These are phyloP conservation scores for Emmelina monodactyla DNA, from an alignment of 2,888 invertebrate genomes.

Conservation along the genomic window DNA sequence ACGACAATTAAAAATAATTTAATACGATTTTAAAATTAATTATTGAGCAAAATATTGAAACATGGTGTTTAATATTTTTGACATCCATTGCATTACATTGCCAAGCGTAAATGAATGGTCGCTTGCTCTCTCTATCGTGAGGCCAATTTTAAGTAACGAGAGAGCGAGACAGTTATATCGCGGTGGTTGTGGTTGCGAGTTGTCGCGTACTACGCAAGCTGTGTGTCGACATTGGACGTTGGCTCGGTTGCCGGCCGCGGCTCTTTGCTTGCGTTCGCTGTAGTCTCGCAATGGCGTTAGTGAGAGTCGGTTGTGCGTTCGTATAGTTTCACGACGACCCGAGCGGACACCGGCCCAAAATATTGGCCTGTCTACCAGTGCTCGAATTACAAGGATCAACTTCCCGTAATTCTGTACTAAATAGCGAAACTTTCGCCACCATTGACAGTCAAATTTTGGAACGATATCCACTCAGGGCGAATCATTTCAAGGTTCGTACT, in stretches of 20 bases:
- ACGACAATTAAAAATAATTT: constrained; percentile 7
- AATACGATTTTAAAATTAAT: constrained; percentile 20
- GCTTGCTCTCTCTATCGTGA: neutral
- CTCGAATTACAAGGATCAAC: constrained; percentile 51
- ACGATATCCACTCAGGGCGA: constrained; percentile 66
- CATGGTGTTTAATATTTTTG: constrained; percentile 26
- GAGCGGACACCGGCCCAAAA: constrained; percentile 69
- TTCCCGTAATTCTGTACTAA: constrained; percentile 52
- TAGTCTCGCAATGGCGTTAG: constrained; percentile 66
- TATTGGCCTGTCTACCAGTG: constrained; percentile 63
- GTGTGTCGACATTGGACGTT: constrained; percentile 67
- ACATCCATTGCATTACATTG: constrained; percentile 38
- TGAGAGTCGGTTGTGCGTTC: constrained; percentile 53
- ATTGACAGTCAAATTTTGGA: constrained; percentile 66
- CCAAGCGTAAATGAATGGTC: constrained; percentile 62
- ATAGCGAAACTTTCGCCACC: constrained; percentile 42
- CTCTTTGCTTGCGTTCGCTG: constrained; percentile 36
- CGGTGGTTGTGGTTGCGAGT: constrained; percentile 34
- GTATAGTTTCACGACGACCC: constrained; percentile 55
- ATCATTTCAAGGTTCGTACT: constrained; percentile 65
- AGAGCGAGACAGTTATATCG: constrained; percentile 34
- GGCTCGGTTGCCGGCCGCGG: constrained; percentile 58
- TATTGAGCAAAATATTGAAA: constrained; percentile 35
- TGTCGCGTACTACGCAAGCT: constrained; percentile 62
- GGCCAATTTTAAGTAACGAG: constrained; percentile 11